Base-by-base conservation (phyloP, 2,888 invertebrate genomes). In the Parnassius mnemosyne region DNA sequence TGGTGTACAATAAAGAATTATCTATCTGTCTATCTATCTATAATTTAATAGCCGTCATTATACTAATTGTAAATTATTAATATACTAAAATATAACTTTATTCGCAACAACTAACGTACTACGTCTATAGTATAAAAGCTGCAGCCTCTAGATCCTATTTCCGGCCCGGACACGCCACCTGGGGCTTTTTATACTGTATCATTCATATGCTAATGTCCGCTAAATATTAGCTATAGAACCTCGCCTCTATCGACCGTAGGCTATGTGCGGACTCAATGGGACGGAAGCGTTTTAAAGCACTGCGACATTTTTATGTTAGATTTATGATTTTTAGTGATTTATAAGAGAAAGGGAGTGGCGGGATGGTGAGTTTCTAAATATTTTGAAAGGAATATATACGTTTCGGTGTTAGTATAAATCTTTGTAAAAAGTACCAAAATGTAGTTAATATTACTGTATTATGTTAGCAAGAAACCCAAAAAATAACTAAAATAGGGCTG, bases 121-220 rank as follows among this genome's bases (percentile, higher is more conserved):
- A 64, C 20, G 12, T 9, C 67, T 34, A 34, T 34, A 34, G 51
- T 63, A 60, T 60, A 60, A 63, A 71, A 71, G 71, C 72, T 70
- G 70, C 64, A 67, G 66, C 65, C 63, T 71, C 76, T 74, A 75
- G 73, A 78, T 79, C 81, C 81, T 84, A 86, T 85, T 84, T 87
- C 87, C 85, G 80, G 66, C 65, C 74, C 77, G 80, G 76, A 77
- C 76, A 69, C 73, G 75, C 83, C 83, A 85, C 86, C 85, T 87
- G 82, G 76, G 82, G 79, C 80, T 85, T 87, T 88, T 87, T 82
- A 83, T 75, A 70, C 76, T 69, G 77, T 74, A 80, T 80, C 86
- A 88, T 89, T 89, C 87, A 89, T 87, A 89, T 89, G 89, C 76
- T 87, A 88, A 89, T 89, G 77, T 71, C 61, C 66, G 62, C 74